Percentiles rank a stretch among this genome's conserved stretches.
These are phyloP conservation scores for Ptyas mucosa DNA, from an alignment of 2,113 vertebrate genomes.

Conservation along the genomic window DNA sequence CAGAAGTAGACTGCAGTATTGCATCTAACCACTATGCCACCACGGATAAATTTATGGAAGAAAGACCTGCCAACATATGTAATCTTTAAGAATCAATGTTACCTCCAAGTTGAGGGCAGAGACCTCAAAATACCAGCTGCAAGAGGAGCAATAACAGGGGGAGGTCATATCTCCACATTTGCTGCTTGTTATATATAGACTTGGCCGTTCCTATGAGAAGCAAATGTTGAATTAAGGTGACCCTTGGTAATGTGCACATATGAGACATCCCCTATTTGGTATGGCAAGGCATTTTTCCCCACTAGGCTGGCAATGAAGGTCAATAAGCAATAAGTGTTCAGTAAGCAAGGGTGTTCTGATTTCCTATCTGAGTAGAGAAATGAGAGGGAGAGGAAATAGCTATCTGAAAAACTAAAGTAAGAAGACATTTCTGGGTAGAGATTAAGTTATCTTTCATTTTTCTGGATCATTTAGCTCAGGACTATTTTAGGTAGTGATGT, in stretches of 20 bases:
- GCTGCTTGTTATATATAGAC: not conserved
- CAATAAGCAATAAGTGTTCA: slow-evolving; percentile 14
- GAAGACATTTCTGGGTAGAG: not conserved
- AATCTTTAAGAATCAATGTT: not conserved
- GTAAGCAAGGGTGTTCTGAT: not conserved
- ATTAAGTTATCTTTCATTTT: not conserved
- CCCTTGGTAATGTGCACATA: not conserved
- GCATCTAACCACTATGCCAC: too few relatives aligned
- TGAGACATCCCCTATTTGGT: not conserved
- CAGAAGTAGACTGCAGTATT: too few relatives aligned
- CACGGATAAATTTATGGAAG: not conserved
- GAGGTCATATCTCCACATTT: not conserved
- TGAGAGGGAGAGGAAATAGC: not conserved
- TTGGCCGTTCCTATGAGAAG: not conserved
- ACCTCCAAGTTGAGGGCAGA: not conserved
- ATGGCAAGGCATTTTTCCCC: not conserved
- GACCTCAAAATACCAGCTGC: not conserved
- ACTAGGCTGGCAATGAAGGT: slow-evolving; percentile 33
- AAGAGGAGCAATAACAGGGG: not conserved
- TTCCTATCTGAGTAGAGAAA: slow-evolving; percentile 10
- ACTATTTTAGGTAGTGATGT: slow-evolving; percentile 13
- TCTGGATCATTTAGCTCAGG: slow-evolving; percentile 17
- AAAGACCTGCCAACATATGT: not conserved
- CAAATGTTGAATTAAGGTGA: not conserved
- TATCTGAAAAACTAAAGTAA: not conserved